Evolutionary conservation across 2,113 vertebrate species (phyloP).

Genomic region (Talpa occidentalis): DNA sequence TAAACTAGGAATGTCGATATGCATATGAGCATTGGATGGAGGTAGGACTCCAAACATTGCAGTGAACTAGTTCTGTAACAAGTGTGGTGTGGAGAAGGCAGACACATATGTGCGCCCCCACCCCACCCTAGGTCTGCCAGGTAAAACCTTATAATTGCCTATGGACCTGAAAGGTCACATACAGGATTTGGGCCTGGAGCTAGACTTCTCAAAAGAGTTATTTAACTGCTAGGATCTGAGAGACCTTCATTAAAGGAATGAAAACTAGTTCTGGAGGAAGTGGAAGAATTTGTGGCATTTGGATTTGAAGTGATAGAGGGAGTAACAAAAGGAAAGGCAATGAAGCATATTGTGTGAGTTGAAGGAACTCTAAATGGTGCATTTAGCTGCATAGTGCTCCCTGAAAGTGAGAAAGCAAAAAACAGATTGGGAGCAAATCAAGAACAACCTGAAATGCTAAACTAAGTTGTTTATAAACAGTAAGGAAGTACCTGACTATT

Average conservation of each 20-base stretch:
- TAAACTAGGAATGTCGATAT: background rate
- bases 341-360: background rate
- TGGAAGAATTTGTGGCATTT: background rate
- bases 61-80: background rate
- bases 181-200: background rate
- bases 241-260: background rate
- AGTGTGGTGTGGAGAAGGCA: background rate
- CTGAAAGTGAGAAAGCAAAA: background rate
- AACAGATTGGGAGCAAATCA: background rate
- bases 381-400: background rate
- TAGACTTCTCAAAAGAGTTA: background rate
- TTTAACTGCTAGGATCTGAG: background rate
- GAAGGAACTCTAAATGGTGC: background rate
- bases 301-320: background rate
- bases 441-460: background rate
- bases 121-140: background rate
- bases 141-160: background rate
- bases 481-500: conserved; percentile 15
- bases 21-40: background rate
- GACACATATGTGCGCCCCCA: no score
- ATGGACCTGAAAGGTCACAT: background rate
- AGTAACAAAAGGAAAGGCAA: background rate
- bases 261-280: background rate
- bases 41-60: background rate
- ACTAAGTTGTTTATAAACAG: background rate